Evolutionary conservation across 2,113 vertebrate genomes (phyloP).

Genomic region (Phaetusa simplex): DNA sequence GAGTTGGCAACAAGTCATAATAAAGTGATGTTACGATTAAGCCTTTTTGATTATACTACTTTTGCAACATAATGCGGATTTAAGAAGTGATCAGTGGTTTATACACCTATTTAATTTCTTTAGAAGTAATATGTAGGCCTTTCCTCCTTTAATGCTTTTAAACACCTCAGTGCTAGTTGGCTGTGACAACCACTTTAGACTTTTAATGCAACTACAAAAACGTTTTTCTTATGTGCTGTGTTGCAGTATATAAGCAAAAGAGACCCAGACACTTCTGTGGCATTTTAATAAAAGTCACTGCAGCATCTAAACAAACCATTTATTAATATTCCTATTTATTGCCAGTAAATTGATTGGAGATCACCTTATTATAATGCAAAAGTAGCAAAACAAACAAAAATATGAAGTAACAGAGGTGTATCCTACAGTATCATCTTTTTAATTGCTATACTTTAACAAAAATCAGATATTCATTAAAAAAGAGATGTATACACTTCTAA

Average conservation of each 20-base stretch:
- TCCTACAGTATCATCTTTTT: background rate
- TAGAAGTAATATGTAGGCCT: background rate
- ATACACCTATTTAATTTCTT: background rate
- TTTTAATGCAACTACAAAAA: background rate
- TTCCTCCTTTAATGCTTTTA: background rate
- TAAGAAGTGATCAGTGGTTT: background rate
- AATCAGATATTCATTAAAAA: background rate
- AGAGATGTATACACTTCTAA: background rate
- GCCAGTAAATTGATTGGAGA: background rate
- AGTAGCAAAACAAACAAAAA: background rate
- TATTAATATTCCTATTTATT: background rate
- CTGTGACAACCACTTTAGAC: background rate
- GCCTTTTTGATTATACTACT: background rate
- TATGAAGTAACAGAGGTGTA: background rate
- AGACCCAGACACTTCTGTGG: background rate
- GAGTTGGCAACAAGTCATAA: background rate
- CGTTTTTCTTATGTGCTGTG: background rate
- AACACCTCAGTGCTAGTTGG: background rate
- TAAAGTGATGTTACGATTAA: background rate
- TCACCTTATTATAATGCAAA: background rate
- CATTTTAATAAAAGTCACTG: background rate
- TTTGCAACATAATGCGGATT: background rate
- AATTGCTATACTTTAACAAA: background rate
- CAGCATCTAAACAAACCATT: background rate
- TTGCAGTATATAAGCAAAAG: background rate